phyloP scores from a whole-genome alignment of 2,113 vertebrate genomes.

The Chascanopsetta lugubris region DNA sequence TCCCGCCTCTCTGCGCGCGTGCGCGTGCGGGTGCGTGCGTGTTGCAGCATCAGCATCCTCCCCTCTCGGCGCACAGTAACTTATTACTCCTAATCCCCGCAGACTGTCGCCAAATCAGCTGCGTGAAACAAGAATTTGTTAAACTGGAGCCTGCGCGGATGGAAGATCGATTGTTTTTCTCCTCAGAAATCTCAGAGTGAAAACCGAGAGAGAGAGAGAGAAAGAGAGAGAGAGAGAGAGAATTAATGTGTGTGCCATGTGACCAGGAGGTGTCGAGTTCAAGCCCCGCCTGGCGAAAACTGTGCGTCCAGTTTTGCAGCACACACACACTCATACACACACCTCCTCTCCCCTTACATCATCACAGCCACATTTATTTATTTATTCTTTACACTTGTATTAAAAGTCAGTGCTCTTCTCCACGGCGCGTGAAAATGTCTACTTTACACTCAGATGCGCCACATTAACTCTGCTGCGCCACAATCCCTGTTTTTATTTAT shows the following conservation, averaged over 20 bases:
- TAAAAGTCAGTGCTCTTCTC: conserved; percentile 97
- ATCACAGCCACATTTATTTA: conserved; percentile 62
- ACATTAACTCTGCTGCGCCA: conserved; percentile 93
- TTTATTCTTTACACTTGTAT: conserved; percentile 92
- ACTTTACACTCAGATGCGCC: conserved; percentile 99
- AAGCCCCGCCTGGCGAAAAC: not conserved
- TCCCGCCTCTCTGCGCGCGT: not conserved
- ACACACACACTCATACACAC: not conserved
- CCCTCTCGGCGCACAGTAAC: conserved; percentile 86
- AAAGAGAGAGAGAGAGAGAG: conserved; percentile 37
- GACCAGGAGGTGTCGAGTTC: conserved; percentile 40
- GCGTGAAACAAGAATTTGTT: conserved; percentile 97
- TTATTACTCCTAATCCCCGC: conserved; percentile 94
- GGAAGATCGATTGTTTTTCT: conserved; percentile 95
- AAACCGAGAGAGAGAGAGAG: conserved; percentile 50
- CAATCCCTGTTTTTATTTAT: conserved; percentile 97
- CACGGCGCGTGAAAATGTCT: conserved; percentile 97
- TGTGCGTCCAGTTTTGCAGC: not conserved
- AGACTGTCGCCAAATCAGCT: conserved; percentile 94
- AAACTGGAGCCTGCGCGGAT: conserved; percentile 93
- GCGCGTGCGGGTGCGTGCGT: conserved; percentile 1
- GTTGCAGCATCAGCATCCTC: conserved; percentile 25
- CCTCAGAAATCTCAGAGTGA: conserved; percentile 97
- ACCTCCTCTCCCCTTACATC: conserved; percentile 78
- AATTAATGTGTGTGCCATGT: conserved; percentile 31